phyloP scores from a whole-genome alignment of 2,797 vertebrate species.

The Parauchenoglanis punctatus region DNA sequence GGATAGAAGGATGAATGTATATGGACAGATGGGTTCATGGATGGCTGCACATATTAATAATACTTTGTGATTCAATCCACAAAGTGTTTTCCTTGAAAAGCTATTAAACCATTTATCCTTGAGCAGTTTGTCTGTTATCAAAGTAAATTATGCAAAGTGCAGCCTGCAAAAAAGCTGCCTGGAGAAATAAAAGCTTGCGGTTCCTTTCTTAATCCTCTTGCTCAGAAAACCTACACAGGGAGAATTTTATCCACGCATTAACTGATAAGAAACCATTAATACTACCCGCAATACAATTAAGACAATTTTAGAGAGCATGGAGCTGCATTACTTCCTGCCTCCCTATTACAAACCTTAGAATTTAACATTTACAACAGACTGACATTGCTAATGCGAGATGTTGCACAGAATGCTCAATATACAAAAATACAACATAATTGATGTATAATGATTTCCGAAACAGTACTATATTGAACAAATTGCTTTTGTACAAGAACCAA shows the following conservation, averaged over 20 bases:
- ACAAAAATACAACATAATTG: background rate
- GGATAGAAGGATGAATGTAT: background rate
- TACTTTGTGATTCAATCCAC: slow-evolving; percentile 13
- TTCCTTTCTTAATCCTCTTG: slow-evolving; percentile 16
- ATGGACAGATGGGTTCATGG: background rate
- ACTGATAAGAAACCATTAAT: slow-evolving; percentile 58
- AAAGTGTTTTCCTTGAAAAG: slow-evolving; percentile 23
- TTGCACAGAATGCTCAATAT: background rate
- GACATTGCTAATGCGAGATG: background rate
- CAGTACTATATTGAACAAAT: background rate
- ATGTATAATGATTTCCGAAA: background rate
- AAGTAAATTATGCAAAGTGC: slow-evolving; percentile 40
- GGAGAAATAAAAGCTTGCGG: background rate
- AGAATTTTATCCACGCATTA: slow-evolving; percentile 12
- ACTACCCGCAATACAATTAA: slow-evolving; percentile 37
- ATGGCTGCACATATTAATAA: slow-evolving; percentile 26
- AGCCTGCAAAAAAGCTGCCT: slow-evolving; percentile 10
- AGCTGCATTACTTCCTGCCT: background rate
- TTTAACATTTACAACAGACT: background rate
- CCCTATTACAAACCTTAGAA: background rate
- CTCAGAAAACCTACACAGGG: slow-evolving; percentile 34
- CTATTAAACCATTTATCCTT: slow-evolving; percentile 17
- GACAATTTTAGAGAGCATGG: background rate
- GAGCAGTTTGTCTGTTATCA: slow-evolving; percentile 18
- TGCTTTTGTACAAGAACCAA: background rate